Evolutionary conservation across 2,113 vertebrate species (phyloP).

Genomic region (Oryzias curvinotus): DNA sequence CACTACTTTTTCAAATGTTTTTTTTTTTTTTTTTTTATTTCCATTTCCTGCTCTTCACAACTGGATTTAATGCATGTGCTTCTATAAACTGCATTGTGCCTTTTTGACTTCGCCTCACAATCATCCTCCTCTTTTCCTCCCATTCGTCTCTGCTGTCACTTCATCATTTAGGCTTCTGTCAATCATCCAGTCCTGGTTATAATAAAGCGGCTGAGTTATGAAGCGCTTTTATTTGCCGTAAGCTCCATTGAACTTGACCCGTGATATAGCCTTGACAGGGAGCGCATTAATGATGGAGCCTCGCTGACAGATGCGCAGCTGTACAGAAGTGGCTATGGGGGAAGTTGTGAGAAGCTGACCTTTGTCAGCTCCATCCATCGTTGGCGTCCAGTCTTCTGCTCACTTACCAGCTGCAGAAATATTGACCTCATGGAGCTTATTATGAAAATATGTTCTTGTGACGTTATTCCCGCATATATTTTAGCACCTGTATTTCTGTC

Average conservation of each 20-base stretch:
- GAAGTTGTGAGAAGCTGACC: conserved; percentile 51
- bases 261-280: conserved; percentile 60
- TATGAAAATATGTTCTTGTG: conserved; percentile 29
- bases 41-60: background rate
- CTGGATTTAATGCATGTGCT: background rate
- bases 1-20: background rate
- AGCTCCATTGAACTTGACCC: conserved; percentile 60
- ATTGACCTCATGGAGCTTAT: conserved; percentile 26
- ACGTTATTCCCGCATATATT: background rate
- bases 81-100: background rate
- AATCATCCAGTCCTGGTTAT: conserved; percentile 60
- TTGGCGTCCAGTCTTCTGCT: conserved; percentile 6
- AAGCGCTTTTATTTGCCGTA: conserved; percentile 60
- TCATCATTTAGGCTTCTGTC: conserved; percentile 56
- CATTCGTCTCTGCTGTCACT: conserved; percentile 42
- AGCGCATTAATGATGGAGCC: conserved; percentile 61
- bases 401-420: conserved; percentile 12
- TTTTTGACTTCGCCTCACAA: conserved; percentile 3
- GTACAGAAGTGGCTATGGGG: conserved; percentile 31
- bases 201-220: conserved; percentile 55
- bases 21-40: background rate
- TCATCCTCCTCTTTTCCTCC: conserved; percentile 15
- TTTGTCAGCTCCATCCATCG: conserved; percentile 40
- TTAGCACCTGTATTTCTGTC: conserved; percentile 2
- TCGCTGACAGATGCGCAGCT: conserved; percentile 56